phyloP scores from a whole-genome alignment of 2,797 vertebrate genomes.

The Lutjanus argentimaculatus region DNA sequence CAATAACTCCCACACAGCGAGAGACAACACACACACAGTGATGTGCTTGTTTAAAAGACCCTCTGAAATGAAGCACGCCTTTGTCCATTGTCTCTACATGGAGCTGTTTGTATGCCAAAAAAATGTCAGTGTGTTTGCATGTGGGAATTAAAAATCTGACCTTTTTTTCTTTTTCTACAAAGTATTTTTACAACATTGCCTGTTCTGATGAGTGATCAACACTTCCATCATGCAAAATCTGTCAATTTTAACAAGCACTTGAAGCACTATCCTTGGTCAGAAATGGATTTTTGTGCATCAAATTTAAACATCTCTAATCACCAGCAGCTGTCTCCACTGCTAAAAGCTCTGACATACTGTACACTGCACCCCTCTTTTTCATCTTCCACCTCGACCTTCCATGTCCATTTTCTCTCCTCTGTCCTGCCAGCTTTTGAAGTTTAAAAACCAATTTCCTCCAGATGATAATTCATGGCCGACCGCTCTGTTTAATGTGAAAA shows the following conservation, averaged over 20 bases:
- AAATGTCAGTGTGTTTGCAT: background rate
- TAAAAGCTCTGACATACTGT: background rate
- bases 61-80: background rate
- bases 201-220: background rate
- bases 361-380: background rate
- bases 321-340: background rate
- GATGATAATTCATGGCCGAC: background rate
- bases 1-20: background rate
- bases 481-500: background rate
- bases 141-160: background rate
- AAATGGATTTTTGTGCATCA: background rate
- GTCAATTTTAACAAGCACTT: background rate
- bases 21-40: background rate
- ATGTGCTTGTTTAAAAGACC: background rate
- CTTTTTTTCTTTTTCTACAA: no score
- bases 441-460: conserved; percentile 2
- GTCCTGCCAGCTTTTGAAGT: background rate
- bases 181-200: background rate
- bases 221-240: background rate
- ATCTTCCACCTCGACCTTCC: background rate
- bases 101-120: background rate
- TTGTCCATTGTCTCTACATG: background rate
- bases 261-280: background rate
- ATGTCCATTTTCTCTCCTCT: background rate
- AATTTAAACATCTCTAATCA: background rate